Percentiles rank a stretch among this genome's conserved stretches.
Evolutionary conservation across 2,888 invertebrate genomes (phyloP).

Genomic region (Lepidochitona cinerea): DNA sequence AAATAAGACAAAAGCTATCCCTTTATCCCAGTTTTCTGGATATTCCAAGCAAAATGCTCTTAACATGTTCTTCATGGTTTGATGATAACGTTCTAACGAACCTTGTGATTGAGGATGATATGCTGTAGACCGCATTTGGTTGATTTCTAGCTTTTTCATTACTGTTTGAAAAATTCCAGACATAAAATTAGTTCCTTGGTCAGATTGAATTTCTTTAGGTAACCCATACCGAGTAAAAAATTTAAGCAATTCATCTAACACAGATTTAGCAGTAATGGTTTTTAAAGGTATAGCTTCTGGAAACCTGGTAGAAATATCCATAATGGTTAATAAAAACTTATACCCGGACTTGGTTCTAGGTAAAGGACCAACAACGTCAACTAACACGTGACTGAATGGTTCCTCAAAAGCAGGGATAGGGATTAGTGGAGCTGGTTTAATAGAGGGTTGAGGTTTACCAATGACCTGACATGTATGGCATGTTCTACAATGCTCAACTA

Average conservation of each 20-base stretch:
- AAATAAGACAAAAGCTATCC: neutral
- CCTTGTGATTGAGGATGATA: slow-evolving; percentile 21
- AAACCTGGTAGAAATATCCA: slow-evolving; percentile 16
- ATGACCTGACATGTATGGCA: slow-evolving; percentile 18
- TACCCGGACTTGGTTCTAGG: slow-evolving; percentile 14
- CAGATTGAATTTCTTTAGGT: slow-evolving; percentile 10
- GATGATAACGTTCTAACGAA: too few species aligned
- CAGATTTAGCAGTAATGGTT: neutral
- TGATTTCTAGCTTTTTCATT: slow-evolving; percentile 4
- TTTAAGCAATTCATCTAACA: slow-evolving; percentile 5
- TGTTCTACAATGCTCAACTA: slow-evolving; percentile 7
- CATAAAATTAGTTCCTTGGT: slow-evolving; percentile 15
- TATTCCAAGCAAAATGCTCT: neutral
- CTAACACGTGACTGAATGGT: slow-evolving; percentile 14
- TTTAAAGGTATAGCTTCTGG: slow-evolving; percentile 17
- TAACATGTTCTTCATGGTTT: too few species aligned
- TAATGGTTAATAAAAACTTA: slow-evolving; percentile 16
- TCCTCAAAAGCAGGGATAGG: slow-evolving; percentile 18
- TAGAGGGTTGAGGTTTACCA: slow-evolving; percentile 3
- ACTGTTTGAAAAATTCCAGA: slow-evolving; percentile 17
- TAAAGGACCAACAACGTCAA: slow-evolving; percentile 21
- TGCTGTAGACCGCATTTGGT: slow-evolving; percentile 12
- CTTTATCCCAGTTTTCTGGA: slow-evolving; percentile 1
- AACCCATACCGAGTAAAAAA: slow-evolving; percentile 12
- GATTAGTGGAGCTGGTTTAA: neutral